Conservation (phyloP, 2,113 vertebrate genomes). For the Stigmatopora nigra region DNA sequence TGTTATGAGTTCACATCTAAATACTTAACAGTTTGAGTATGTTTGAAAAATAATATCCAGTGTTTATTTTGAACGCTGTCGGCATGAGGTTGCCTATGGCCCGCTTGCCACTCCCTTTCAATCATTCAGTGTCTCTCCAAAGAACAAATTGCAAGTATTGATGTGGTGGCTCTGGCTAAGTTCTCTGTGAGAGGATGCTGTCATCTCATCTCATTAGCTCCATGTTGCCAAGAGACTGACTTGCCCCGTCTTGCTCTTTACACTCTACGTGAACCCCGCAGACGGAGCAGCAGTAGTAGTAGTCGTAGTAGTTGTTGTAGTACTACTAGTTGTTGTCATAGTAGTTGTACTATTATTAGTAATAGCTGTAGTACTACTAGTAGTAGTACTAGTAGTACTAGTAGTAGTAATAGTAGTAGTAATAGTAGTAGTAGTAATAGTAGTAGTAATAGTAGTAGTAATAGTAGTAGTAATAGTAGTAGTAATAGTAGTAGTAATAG, state of each 20-base stretch:
- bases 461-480: too few relatives aligned
- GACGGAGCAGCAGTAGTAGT: not conserved
- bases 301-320: too few relatives aligned
- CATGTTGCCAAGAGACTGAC: constrained; percentile 46
- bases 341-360: too few relatives aligned
- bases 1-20: not conserved
- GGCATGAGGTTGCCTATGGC: not conserved
- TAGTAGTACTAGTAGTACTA: too few relatives aligned
- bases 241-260: constrained; percentile 16
- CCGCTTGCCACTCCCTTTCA: constrained; percentile 2
- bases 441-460: too few relatives aligned
- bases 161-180: constrained; percentile 30
- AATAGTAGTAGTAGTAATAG: too few relatives aligned
- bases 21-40: not conserved
- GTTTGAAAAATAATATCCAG: not conserved
- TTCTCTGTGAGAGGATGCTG: constrained; percentile 36
- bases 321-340: too few relatives aligned
- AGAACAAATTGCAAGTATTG: constrained; percentile 23
- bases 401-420: too few relatives aligned
- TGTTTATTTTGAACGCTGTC: not conserved
- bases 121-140: constrained; percentile 11
- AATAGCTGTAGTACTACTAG: too few relatives aligned
- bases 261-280: constrained; percentile 26
- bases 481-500: too few relatives aligned
- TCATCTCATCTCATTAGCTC: constrained; percentile 33